Percentiles rank a stretch among this genome's conserved stretches.
Evolutionary conservation across 2,113 vertebrate genomes (phyloP).

Genomic region (Clarias macrocephalus): DNA sequence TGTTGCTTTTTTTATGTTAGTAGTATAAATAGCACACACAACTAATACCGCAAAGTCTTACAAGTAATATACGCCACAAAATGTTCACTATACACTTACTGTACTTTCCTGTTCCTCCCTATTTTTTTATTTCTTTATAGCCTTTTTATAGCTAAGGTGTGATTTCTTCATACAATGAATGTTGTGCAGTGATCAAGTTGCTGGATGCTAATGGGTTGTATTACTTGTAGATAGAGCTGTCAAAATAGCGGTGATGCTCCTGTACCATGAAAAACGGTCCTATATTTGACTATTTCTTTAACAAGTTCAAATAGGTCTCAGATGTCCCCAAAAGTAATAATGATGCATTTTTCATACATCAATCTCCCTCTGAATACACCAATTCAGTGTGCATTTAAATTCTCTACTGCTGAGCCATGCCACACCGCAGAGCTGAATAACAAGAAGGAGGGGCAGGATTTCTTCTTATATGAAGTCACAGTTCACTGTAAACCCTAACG

Average conservation of each 20-base stretch:
- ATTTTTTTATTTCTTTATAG: not conserved
- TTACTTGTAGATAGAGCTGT: not conserved
- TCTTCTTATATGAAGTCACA: too few species aligned
- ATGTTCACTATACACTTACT: not conserved
- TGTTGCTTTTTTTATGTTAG: not conserved
- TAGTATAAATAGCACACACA: not conserved
- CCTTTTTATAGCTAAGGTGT: not conserved
- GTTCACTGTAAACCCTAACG: too few species aligned
- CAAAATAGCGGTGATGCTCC: not conserved
- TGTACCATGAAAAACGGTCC: not conserved
- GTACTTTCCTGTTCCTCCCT: not conserved
- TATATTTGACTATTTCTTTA: too few species aligned
- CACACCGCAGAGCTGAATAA: too few species aligned
- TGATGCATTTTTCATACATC: too few species aligned
- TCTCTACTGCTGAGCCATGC: too few species aligned
- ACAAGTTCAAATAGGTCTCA: too few species aligned
- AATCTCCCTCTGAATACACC: too few species aligned
- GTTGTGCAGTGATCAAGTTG: not conserved
- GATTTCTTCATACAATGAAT: not conserved
- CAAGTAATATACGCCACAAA: not conserved
- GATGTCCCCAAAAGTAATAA: too few species aligned
- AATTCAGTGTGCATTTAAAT: too few species aligned
- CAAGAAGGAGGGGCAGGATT: too few species aligned
- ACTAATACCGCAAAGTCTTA: not conserved
- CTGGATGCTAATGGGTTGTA: not conserved